These are phyloP conservation scores for Rhabdophis nuchalis DNA, from an alignment of 2,797 vertebrate species.

Conservation along the genomic window DNA sequence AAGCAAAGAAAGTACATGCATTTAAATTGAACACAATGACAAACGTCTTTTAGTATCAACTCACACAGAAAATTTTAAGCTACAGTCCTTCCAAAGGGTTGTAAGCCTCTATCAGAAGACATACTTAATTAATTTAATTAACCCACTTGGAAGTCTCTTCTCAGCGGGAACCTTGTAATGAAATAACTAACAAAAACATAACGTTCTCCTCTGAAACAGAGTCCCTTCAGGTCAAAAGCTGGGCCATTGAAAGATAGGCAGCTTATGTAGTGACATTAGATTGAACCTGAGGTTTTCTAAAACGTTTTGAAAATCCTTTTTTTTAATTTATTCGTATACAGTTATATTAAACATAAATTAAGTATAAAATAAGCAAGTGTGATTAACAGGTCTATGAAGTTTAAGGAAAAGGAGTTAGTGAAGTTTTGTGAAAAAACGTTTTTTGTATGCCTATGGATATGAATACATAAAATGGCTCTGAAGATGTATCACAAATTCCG, in stretches of 20 bases:
- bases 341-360: background rate
- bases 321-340: background rate
- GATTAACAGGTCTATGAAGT: background rate
- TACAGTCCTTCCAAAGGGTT: constrained; percentile 31
- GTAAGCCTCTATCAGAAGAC: constrained; percentile 50
- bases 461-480: background rate
- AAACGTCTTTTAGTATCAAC: constrained; percentile 45
- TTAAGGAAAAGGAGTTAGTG: background rate
- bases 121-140: constrained; percentile 59
- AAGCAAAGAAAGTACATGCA: constrained; percentile 39
- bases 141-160: constrained; percentile 51
- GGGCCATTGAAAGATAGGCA: constrained; percentile 38
- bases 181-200: constrained; percentile 63
- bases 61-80: constrained; percentile 11
- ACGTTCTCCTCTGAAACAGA: constrained; percentile 37
- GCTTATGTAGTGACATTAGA: constrained; percentile 23
- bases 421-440: background rate
- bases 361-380: background rate
- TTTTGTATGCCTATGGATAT: background rate
- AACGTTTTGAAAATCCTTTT: background rate
- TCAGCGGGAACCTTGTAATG: constrained; percentile 55
- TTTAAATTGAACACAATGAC: constrained; percentile 58
- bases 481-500: background rate
- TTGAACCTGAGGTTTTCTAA: background rate
- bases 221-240: constrained; percentile 48